Conservation (phyloP, 2,888 invertebrate species). For the Barypeithes pellucidus region DNA sequence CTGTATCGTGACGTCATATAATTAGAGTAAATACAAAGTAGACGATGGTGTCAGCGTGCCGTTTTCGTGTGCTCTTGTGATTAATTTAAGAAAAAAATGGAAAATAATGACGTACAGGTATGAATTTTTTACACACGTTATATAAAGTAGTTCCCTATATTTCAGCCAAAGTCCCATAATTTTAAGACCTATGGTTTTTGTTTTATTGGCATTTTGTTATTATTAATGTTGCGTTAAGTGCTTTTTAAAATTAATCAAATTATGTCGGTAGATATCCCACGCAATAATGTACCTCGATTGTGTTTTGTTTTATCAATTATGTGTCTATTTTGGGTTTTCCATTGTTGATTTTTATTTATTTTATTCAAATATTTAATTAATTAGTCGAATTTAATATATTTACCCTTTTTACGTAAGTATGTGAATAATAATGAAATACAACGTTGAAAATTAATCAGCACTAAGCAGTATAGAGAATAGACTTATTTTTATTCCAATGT, state of each 20-base stretch:
- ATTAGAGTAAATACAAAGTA: constrained; percentile 82
- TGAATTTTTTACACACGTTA: constrained; percentile 59
- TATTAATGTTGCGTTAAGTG: constrained; percentile 55
- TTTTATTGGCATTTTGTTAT: constrained; percentile 62
- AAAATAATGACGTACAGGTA: constrained; percentile 71
- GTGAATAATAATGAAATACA: neutral
- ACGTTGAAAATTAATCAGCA: constrained; percentile 10
- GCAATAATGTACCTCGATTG: constrained; percentile 52
- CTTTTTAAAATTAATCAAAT: constrained; percentile 56
- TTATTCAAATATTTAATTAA: constrained; percentile 5
- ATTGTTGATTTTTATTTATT: constrained; percentile 14
- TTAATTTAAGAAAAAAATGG: constrained; percentile 69
- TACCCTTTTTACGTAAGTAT: neutral
- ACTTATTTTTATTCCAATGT: constrained; percentile 24
- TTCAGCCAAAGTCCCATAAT: constrained; percentile 57
- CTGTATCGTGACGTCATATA: constrained; percentile 79
- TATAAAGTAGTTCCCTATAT: constrained; percentile 56
- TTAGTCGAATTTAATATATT: constrained; percentile 3
- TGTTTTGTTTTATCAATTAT: constrained; percentile 37
- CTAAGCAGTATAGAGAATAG: neutral
- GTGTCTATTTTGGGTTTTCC: constrained; percentile 12
- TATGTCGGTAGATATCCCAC: constrained; percentile 52
- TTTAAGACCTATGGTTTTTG: constrained; percentile 53
- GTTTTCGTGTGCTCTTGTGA: constrained; percentile 68
- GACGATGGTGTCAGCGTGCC: constrained; percentile 78